Evolutionary conservation across 2,797 vertebrate species (phyloP), one percentile per base, ranked within the genome.

Genomic region (Hemibagrus guttatus): DNA sequence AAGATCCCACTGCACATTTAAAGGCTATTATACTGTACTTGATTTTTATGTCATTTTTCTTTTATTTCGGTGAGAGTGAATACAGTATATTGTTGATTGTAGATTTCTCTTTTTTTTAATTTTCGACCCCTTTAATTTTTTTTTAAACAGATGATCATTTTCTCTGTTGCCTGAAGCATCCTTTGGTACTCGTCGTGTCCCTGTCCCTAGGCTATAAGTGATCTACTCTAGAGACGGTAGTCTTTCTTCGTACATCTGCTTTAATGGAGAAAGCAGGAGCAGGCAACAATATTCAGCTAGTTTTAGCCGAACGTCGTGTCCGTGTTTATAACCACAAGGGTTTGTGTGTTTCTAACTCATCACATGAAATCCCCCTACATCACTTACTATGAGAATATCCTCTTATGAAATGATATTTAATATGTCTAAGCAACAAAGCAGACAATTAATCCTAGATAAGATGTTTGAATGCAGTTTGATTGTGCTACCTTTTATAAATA

Each of bases 191-290:
- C 78, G 26, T 8, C 4, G 35, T 42, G 28, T 78, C 75, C 58
- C 76, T 42, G 28, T 78, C 75, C 58, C 76, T 12, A 39, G 35
- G 76, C 76, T 80, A 56, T 39, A 78, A 56, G 75, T 78, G 52
- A 31, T 78, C 75, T 19, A 35, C 76, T 61, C 78, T 31, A 61
- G 1, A 39, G 78, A 61, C 56, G 21, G 31, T 56, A 3, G 56
- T n/a, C 56, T 80, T 61, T 46, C 23, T 26, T 58, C n/a, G 5
- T 26, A 61, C n/a, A 42, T 35, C 35, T 80, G 58, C 78, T n/a
- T 58, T 35, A 23, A 54, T 1, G 8, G 9, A 21, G 28, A 13
- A 8, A 8, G 72, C 5, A 16, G 23, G 23, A 26, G 9, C 39
- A 31, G 11, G n/a, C 14, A n/a, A 35, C 3, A 35, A 35, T 35